phyloP scores from a whole-genome alignment of 2,113 vertebrate genomes.

The Monarcha castaneiventris region DNA sequence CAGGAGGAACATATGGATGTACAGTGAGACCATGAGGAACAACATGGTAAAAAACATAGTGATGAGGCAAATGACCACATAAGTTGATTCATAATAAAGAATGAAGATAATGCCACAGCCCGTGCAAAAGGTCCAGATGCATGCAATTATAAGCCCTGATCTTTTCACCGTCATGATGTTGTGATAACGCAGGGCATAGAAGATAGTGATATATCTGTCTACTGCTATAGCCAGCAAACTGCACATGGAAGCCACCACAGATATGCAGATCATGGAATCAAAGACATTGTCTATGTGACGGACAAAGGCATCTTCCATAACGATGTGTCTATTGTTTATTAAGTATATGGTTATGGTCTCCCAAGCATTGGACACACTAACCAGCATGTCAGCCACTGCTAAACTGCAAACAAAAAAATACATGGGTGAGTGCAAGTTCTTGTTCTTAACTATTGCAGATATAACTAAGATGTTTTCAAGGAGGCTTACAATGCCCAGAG shows the following conservation, averaged over 20 bases:
- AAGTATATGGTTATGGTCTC: conserved; percentile 93
- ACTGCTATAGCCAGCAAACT: conserved; percentile 92
- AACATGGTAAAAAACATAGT: conserved; percentile 95
- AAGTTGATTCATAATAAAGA: conserved; percentile 88
- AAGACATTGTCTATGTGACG: conserved; percentile 92
- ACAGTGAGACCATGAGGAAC: conserved; percentile 91
- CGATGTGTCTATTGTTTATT: conserved; percentile 84
- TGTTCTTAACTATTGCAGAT: conserved; percentile 89
- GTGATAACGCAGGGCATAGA: conserved; percentile 92
- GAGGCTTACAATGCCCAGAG: conserved; percentile 89
- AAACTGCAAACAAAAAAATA: conserved; percentile 96
- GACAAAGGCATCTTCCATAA: conserved; percentile 87
- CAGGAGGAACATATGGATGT: conserved; percentile 95
- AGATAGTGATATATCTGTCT: conserved; percentile 93
- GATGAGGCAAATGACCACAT: conserved; percentile 90
- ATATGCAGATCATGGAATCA: conserved; percentile 97
- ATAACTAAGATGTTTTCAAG: conserved; percentile 96
- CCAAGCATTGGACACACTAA: conserved; percentile 93
- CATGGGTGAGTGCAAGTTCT: conserved; percentile 96
- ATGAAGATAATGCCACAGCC: conserved; percentile 94
- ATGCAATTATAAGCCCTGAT: conserved; percentile 82
- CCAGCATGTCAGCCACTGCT: conserved; percentile 94
- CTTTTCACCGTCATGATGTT: conserved; percentile 90
- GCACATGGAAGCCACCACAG: conserved; percentile 95
- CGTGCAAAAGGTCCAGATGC: conserved; percentile 91